phyloP scores from a whole-genome alignment of 2,113 vertebrate species.

The Muscicapa adusta region DNA sequence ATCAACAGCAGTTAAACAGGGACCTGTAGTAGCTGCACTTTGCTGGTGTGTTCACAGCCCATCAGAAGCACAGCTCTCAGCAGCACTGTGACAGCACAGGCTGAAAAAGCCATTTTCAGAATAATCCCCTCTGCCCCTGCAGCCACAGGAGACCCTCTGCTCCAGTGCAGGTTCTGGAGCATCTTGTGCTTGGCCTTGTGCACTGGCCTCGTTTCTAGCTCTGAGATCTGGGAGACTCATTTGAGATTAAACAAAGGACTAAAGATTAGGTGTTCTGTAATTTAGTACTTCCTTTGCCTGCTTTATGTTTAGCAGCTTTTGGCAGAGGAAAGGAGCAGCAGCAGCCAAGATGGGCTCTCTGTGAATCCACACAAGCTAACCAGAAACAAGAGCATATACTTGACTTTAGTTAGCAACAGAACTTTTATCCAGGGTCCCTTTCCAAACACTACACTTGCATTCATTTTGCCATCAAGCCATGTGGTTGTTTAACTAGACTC shows the following conservation, averaged over 20 bases:
- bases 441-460: slow-evolving; percentile 20
- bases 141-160: neutral
- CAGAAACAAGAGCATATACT: slow-evolving; percentile 2
- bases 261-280: slow-evolving; percentile 59
- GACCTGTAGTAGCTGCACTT: neutral
- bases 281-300: slow-evolving; percentile 57
- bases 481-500: slow-evolving; percentile 32
- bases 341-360: slow-evolving; percentile 38
- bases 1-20: neutral
- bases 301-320: slow-evolving; percentile 33
- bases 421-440: neutral
- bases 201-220: neutral
- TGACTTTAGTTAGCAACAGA: neutral
- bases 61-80: neutral
- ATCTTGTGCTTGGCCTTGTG: neutral
- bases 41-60: neutral
- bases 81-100: neutral
- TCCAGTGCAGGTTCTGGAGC: neutral
- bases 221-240: slow-evolving; percentile 37
- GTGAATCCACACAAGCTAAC: neutral
- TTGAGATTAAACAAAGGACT: slow-evolving; percentile 47
- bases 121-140: neutral
- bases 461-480: slow-evolving; percentile 44
- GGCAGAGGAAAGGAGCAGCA: slow-evolving; percentile 27
- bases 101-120: neutral